Evolutionary conservation across 53 echinoderm and acorn worm genomes (phyloP), one percentile per base, ranked within the genome.

Genomic region (Zoroaster sp.): DNA sequence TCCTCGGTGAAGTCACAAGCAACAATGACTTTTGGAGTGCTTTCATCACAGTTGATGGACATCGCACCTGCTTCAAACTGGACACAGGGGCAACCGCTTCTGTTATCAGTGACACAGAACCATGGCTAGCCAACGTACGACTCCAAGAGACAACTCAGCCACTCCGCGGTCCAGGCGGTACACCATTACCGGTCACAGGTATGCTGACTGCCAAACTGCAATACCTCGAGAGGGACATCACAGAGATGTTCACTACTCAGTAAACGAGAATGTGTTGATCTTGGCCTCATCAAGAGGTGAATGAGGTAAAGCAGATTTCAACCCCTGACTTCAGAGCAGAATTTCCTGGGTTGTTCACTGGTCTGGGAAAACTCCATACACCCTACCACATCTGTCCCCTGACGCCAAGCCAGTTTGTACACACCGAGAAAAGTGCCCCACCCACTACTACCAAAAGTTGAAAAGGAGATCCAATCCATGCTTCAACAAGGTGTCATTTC

Each of bases 391-490:
- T 94, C 69, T 92, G 9, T 7, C 44, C 15, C 35, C 42, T 15
- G 72, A 83, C 7, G 80, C 91, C 20, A 66, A 72, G 17, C 89
- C 89, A 25, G 71, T 72, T 14, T 94, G 5, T 28, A 49, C 41
- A 74, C 87, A 13, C 94, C 88, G 4, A 34, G 90, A 34, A 87
- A 85, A 74, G 49, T 94, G 7, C 92, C 94, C 4, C 83, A 87
- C 30, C 87, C 90, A 3, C 36, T 92, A 12, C 66, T 86, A 31
- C 46, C 43, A 35, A 80, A 88, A 37, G 87, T 89, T 11, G 87
- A 87, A 73, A 69, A 32, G 4, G 94, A 94, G 70, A 49, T 90
- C 0, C 66, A 87, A 34, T 20, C 54, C 44, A 93, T 95, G 92
- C 49, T 89, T 7, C 35, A 43, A 21, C 53, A 78, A 18, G 92